Evolutionary conservation across 2,113 vertebrate species (phyloP).

Genomic region (Vulpes ferrilata): DNA sequence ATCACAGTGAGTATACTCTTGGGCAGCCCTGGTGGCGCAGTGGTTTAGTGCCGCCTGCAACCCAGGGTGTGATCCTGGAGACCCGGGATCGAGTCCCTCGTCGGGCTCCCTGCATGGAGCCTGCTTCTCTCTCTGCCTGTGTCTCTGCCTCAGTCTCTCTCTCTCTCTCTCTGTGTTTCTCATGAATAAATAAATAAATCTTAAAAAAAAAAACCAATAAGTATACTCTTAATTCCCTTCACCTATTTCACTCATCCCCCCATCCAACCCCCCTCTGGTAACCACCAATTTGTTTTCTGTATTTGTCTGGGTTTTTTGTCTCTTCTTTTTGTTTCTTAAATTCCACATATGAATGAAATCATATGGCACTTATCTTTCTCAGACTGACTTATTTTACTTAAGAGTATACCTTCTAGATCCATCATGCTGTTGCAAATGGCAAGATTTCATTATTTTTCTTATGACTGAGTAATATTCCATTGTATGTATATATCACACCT

Average conservation of each 20-base stretch:
- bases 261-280: background rate
- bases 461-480: background rate
- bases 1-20: background rate
- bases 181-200: no score
- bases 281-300: background rate
- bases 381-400: background rate
- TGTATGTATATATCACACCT: background rate
- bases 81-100: no score
- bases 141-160: no score
- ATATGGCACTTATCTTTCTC: background rate
- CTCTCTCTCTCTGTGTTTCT: no score
- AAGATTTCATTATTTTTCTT: background rate
- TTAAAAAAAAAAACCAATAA: background rate
- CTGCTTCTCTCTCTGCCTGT: no score
- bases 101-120: no score
- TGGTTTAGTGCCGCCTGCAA: no score
- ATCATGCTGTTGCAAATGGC: background rate
- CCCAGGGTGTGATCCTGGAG: no score
- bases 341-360: background rate
- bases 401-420: background rate
- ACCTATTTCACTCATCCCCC: background rate
- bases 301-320: background rate
- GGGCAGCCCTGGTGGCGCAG: no score
- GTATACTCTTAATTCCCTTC: background rate
- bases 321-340: background rate